phyloP scores from a whole-genome alignment of 2,888 invertebrate genomes.

The Miltochrista miniata region DNA sequence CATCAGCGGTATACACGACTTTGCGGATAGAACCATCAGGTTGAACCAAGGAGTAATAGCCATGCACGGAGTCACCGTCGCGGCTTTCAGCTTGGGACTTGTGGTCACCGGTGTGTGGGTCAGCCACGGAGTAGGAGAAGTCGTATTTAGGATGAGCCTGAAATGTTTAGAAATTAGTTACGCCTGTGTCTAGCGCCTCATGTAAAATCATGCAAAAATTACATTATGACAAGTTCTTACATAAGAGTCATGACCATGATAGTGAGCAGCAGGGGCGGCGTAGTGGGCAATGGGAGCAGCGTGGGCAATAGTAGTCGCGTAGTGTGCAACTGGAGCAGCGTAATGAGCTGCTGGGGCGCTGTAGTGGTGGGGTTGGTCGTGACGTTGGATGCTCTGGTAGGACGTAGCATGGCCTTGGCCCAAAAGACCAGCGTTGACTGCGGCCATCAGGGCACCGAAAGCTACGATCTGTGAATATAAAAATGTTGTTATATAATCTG shows the following conservation, averaged over 20 bases:
- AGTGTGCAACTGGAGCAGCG: slow-evolving; percentile 31
- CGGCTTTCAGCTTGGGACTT: slow-evolving; percentile 78
- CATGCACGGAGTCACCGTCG: slow-evolving; percentile 81
- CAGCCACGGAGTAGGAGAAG: slow-evolving; percentile 78
- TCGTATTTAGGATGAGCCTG: slow-evolving; percentile 68
- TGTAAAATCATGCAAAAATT: not conserved
- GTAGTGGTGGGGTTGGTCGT: slow-evolving; percentile 51
- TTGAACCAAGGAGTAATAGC: slow-evolving; percentile 80
- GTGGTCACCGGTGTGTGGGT: slow-evolving; percentile 82
- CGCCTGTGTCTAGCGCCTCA: not conserved
- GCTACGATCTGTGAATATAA: slow-evolving; percentile 61
- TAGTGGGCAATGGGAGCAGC: slow-evolving; percentile 36
- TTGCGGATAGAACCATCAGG: slow-evolving; percentile 78
- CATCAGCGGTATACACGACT: slow-evolving; percentile 71
- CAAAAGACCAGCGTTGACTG: slow-evolving; percentile 75
- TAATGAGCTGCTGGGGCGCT: slow-evolving; percentile 34
- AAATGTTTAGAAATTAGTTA: slow-evolving; percentile 1
- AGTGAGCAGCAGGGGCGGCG: slow-evolving; percentile 20
- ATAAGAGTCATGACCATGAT: slow-evolving; percentile 36
- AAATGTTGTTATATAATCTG: not conserved
- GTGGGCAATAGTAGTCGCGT: slow-evolving; percentile 23
- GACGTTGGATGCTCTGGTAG: slow-evolving; percentile 63
- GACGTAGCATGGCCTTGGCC: slow-evolving; percentile 62
- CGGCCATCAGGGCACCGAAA: slow-evolving; percentile 64
- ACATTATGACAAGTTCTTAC: slow-evolving; percentile 18